Evolutionary conservation across 2,888 invertebrate genomes (phyloP), one percentile per base, ranked within the genome.

Genomic region (Eretmocerus hayati): DNA sequence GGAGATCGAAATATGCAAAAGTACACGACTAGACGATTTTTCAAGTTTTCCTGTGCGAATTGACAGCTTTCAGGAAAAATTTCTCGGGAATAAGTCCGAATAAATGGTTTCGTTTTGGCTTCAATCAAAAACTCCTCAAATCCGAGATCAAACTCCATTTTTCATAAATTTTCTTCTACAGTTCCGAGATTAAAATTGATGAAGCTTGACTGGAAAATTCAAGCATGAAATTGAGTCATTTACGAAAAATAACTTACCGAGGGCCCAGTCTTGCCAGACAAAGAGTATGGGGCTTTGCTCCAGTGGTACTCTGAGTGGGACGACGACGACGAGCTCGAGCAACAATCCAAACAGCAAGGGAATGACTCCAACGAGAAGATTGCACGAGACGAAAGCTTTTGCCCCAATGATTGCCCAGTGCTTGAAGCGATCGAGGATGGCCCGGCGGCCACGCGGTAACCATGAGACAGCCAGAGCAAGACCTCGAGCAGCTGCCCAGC

Each of bases 221-320:
- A n/a, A n/a, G n/a, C n/a, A n/a, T n/a, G n/a, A n/a, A n/a, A n/a
- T n/a, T n/a, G n/a, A n/a, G n/a, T n/a, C n/a, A n/a, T n/a, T n/a
- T n/a, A n/a, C n/a, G 9, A 35, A 3, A 35, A 35, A 35, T 9
- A 35, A 32, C 19, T 42, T 1, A 20, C 97, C 96, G 21, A 99
- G 76, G 0, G 96, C 96, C 97, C 97, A 99, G 74, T 97, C 95
- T 74, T 96, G 90, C 89, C 89, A 90, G 42, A 90, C 80, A 67
- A 90, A 90, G 48, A 89, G 75, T 26, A 90, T 86, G 0, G 90
- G 96, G 6, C 92, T 91, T 72, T 95, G 92, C 58, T 90, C 86
- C 4, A 93, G 75, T 0, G 94, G 91, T 20, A 97, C 94, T 9
- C 96, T 78, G 19, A 97, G 75, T 0, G 99, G 99, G 15, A 94